Base-by-base conservation (phyloP, 2,797 vertebrate species). In the Chrosomus eos region DNA sequence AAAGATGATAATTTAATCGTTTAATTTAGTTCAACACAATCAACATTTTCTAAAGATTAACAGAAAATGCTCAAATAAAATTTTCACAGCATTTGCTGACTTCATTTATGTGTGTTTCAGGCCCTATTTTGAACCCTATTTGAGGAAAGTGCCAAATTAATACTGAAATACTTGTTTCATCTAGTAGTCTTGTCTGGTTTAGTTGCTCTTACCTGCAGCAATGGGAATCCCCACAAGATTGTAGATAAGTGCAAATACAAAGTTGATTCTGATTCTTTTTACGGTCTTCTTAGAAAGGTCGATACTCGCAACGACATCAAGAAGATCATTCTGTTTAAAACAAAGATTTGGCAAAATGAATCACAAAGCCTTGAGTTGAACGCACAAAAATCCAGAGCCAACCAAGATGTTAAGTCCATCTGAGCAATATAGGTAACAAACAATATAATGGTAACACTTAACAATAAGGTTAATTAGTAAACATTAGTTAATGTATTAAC, bases 201-300 rank as follows among this genome's bases (percentile, higher is more conserved):
- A n/a, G n/a, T 28, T 53, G 40, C 40, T 82, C 91, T 90, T 89
- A 99, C 98, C 98, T 94, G 98, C 98, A 43, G 98, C 98, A 21
- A 99, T 95, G 23, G 98, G 98, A 80, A 99, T 97, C 80, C 97
- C 97, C 4, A 99, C 75, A 10, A 99, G 94, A 93, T 99, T 99
- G 88, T 99, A 99, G 92, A 99, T 96, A 83, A 99, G 92, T 1
- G 98, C 98, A 86, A 99, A 97, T 70, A 98, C 91, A 86, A 99
- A 97, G 91, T 99, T 99, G 90, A 98, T 94, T 71, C 96, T 92
- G 86, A 99, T 99, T 88, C 98, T 95, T 88, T 83, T 89, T 71
- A 99, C 97, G 0, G 97, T 99, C 93, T 96, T 97, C 94, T 97
- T 97, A 1, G 98, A 99, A 75, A 99, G 94, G 81, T 97, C 96